A percentile compares a stretch with the other conserved stretches of the same genome.
Evolutionary conservation across 2,797 vertebrate species (phyloP).

Genomic region (Manis crassicaudata): DNA sequence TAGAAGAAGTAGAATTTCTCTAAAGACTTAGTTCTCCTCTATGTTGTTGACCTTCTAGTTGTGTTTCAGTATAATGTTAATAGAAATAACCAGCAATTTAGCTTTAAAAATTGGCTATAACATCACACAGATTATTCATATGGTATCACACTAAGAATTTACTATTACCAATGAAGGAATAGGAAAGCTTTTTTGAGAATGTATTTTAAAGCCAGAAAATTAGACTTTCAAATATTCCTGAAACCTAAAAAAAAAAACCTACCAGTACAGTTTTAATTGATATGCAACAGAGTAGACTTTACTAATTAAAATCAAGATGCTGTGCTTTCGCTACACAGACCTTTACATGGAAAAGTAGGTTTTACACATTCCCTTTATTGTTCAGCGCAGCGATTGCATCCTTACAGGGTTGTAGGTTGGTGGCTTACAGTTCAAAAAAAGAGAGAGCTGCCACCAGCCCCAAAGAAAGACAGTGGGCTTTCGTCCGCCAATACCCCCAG

Average conservation of each 20-base stretch:
- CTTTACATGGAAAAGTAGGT: conserved; percentile 91
- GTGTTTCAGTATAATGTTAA: conserved; percentile 47
- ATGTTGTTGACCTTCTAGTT: conserved; percentile 56
- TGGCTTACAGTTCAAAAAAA: conserved; percentile 87
- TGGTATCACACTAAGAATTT: conserved; percentile 41
- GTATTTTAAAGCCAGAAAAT: conserved; percentile 83
- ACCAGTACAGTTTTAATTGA: conserved; percentile 88
- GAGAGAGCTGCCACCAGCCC: conserved; percentile 90
- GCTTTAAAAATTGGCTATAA: neutral
- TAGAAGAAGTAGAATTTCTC: conserved; percentile 63
- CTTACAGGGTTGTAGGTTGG: conserved; percentile 89
- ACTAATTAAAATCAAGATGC: conserved; percentile 92
- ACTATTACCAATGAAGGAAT: conserved; percentile 56
- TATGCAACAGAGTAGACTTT: conserved; percentile 90
- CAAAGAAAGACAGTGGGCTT: conserved; percentile 98
- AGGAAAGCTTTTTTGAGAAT: conserved; percentile 71
- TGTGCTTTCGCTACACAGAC: conserved; percentile 89
- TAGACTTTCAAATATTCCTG: conserved; percentile 85
- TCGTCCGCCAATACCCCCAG: conserved; percentile 91
- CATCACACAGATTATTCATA: conserved; percentile 15
- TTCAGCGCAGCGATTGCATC: conserved; percentile 87
- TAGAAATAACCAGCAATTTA: conserved; percentile 23
- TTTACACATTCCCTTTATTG: conserved; percentile 91
- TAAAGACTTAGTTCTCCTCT: conserved; percentile 72
- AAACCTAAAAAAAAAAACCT: conserved; percentile 77